These are phyloP conservation scores for Agrochola lota DNA, from an alignment of 2,888 invertebrate genomes.

Conservation along the genomic window DNA sequence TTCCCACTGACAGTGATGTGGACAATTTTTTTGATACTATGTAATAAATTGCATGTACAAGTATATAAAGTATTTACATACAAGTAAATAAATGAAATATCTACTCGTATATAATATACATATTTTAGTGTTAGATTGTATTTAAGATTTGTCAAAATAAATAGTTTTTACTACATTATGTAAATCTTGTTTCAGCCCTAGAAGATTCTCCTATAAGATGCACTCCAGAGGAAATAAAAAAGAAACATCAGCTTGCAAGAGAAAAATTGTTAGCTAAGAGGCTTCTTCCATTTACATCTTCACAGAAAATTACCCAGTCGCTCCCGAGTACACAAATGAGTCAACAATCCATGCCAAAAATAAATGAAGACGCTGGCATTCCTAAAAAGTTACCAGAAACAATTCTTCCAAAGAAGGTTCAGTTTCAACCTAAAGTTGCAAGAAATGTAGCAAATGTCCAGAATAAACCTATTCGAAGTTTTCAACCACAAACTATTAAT, in stretches of 20 bases:
- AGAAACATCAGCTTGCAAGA: conserved; percentile 91
- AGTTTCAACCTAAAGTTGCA: conserved; percentile 79
- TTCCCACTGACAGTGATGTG: background rate
- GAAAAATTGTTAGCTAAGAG: conserved; percentile 90
- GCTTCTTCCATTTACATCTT: conserved; percentile 82
- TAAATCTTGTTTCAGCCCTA: conserved; percentile 64
- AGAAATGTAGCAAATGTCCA: conserved; percentile 59
- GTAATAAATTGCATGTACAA: background rate
- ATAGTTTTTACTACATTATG: background rate
- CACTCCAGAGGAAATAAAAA: conserved; percentile 91
- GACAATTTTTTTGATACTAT: background rate
- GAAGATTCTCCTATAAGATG: conserved; percentile 87
- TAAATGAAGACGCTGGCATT: conserved; percentile 45
- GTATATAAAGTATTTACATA: background rate
- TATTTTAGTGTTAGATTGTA: background rate
- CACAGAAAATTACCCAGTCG: conserved; percentile 70
- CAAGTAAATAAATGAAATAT: background rate
- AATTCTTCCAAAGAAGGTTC: conserved; percentile 33
- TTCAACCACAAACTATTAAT: conserved; percentile 56
- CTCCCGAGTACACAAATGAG: conserved; percentile 49
- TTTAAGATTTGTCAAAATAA: background rate
- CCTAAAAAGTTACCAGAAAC: conserved; percentile 40
- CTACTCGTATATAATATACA: no score
- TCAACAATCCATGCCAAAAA: conserved; percentile 37
- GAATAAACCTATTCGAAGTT: conserved; percentile 49